These are phyloP conservation scores for Leptothorax acervorum DNA, from an alignment of 2,888 invertebrate genomes.

Conservation along the genomic window DNA sequence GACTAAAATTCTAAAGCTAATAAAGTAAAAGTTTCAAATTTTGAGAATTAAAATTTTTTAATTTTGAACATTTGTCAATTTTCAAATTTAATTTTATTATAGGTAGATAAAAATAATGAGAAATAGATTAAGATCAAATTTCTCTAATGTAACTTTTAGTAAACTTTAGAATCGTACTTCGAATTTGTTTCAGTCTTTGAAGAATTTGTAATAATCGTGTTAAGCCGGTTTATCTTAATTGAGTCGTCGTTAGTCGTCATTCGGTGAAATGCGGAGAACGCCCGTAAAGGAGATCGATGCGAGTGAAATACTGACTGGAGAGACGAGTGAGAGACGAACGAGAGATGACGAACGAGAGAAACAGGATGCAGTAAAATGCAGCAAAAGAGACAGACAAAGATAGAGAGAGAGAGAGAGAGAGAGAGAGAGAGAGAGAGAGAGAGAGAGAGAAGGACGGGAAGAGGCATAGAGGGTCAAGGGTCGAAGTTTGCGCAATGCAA, in stretches of 20 bases:
- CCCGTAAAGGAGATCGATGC: conserved; percentile 7
- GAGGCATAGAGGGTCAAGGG: conserved; percentile 29
- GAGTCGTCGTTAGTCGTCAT: conserved; percentile 26
- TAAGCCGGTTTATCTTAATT: conserved; percentile 38
- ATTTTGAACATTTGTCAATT: background rate
- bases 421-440: background rate
- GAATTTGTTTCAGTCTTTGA: background rate
- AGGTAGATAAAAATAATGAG: background rate
- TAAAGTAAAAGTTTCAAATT: too few species aligned
- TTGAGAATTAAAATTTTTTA: background rate
- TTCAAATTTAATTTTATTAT: background rate
- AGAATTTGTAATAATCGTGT: conserved; percentile 42
- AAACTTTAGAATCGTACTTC: background rate
- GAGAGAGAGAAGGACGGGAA: background rate
- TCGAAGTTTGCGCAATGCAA: conserved; percentile 51
- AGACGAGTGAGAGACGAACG: background rate
- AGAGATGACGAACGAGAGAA: background rate
- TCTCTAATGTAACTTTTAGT: background rate
- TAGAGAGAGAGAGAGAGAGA: background rate
- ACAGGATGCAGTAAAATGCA: conserved; percentile 5
- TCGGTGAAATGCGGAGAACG: conserved; percentile 31
- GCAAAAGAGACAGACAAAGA: conserved; percentile 2
- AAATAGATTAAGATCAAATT: background rate
- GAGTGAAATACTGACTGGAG: conserved; percentile 19
- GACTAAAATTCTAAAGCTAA: background rate